Evolutionary conservation across 1,140 invertebrate species (phyloP).

Genomic region (Drosophila paulistorum): DNA sequence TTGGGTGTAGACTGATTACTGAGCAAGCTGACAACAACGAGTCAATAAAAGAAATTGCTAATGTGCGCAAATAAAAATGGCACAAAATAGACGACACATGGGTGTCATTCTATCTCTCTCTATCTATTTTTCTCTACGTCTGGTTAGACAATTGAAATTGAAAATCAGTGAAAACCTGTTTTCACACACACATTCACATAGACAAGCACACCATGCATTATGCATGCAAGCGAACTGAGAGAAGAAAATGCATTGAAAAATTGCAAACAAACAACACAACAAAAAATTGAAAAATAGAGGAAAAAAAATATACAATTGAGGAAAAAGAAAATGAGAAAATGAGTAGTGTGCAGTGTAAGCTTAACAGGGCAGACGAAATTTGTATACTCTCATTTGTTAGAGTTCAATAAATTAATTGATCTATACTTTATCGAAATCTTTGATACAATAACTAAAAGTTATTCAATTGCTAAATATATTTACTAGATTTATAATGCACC

Average conservation of each 20-base stretch:
- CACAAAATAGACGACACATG: conserved; percentile 51
- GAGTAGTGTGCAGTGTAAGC: neutral
- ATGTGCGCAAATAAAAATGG: conserved; percentile 76
- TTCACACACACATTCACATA: conserved; percentile 58
- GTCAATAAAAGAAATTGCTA: conserved; percentile 75
- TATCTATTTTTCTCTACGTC: neutral
- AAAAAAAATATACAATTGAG: conserved; percentile 15
- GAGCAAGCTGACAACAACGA: conserved; percentile 38
- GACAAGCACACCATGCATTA: conserved; percentile 1
- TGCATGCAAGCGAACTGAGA: conserved; percentile 5
- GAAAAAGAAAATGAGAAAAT: conserved; percentile 21
- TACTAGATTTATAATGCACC: too few species aligned
- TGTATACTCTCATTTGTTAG: neutral
- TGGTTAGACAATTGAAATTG: conserved; percentile 74
- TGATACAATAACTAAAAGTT: too few species aligned
- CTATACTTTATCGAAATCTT: too few species aligned
- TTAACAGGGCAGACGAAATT: neutral
- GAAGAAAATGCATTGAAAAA: conserved; percentile 30
- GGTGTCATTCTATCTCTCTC: neutral
- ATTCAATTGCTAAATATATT: too few species aligned
- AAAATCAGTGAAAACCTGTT: conserved; percentile 77
- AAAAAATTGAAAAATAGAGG: neutral
- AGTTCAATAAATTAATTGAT: neutral
- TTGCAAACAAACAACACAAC: conserved; percentile 27
- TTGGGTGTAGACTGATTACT: conserved; percentile 33